Evolutionary conservation across 2,797 vertebrate genomes (phyloP).

Genomic region (Gouania willdenowi): DNA sequence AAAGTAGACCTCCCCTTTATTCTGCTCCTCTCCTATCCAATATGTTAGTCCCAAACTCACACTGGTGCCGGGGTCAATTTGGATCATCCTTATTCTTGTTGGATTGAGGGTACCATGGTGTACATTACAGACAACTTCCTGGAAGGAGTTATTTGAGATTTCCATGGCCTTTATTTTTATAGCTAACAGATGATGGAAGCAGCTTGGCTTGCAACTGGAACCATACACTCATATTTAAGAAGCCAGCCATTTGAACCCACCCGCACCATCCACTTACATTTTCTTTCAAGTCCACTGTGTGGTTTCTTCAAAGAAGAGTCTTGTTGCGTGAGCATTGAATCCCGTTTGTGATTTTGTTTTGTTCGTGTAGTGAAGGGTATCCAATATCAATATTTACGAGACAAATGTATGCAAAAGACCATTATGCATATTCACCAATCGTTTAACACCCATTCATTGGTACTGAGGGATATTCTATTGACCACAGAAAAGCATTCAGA

Average conservation of each 20-base stretch:
- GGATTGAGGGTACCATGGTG: too few relatives aligned
- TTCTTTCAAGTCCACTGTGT: slow-evolving; percentile 17
- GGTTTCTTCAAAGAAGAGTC: slow-evolving; percentile 1
- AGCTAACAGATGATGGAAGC: slow-evolving; percentile 26
- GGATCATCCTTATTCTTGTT: too few relatives aligned
- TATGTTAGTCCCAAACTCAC: too few relatives aligned
- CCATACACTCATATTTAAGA: background rate
- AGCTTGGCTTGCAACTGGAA: slow-evolving; percentile 39
- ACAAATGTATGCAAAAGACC: slow-evolving; percentile 9
- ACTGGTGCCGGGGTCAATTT: too few relatives aligned
- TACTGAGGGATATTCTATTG: slow-evolving; percentile 16
- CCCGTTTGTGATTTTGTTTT: slow-evolving; percentile 6
- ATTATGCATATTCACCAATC: slow-evolving; percentile 7
- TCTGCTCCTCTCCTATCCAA: background rate
- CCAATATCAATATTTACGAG: slow-evolving; percentile 7
- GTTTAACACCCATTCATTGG: slow-evolving; percentile 6
- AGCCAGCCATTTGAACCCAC: slow-evolving; percentile 9
- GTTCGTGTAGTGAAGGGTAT: background rate
- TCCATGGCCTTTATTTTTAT: too few relatives aligned
- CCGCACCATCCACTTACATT: background rate
- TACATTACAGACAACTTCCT: slow-evolving; percentile 6
- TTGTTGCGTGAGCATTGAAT: background rate
- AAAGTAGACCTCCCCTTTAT: background rate
- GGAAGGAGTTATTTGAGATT: too few relatives aligned
- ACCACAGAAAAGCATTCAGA: slow-evolving; percentile 25